Percentiles rank a stretch among this genome's conserved stretches.
Conservation (phyloP, 2,797 vertebrate genomes). For the Chanos chanos region DNA sequence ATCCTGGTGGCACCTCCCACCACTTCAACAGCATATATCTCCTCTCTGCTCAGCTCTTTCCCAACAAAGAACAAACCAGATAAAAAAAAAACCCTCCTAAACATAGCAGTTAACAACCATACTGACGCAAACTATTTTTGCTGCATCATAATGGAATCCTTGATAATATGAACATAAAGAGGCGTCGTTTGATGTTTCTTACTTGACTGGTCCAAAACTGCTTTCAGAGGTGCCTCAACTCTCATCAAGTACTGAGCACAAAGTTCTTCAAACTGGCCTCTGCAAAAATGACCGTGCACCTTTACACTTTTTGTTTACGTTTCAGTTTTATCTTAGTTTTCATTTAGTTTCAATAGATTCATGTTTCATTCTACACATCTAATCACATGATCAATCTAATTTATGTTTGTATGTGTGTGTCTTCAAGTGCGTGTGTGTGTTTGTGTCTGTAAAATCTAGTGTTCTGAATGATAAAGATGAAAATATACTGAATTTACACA, state of each 20-base stretch:
- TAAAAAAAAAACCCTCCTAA: not conserved
- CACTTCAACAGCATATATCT: conserved; percentile 92
- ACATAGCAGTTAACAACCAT: too few species aligned
- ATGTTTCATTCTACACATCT: too few species aligned
- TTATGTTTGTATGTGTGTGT: too few species aligned
- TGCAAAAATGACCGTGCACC: conserved; percentile 46
- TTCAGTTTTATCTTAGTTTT: too few species aligned
- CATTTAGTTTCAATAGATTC: too few species aligned
- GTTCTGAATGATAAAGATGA: too few species aligned
- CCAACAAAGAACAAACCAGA: conserved; percentile 20
- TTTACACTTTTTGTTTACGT: too few species aligned
- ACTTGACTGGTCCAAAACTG: conserved; percentile 91
- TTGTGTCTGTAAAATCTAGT: too few species aligned
- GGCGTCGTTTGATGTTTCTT: conserved; percentile 8
- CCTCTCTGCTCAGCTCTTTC: conserved; percentile 87
- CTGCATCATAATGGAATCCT: not conserved
- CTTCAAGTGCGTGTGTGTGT: too few species aligned
- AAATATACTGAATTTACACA: too few species aligned
- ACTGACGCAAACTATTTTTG: too few species aligned
- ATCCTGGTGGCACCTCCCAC: conserved; percentile 93
- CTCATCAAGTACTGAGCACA: conserved; percentile 80
- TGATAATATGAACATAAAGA: not conserved
- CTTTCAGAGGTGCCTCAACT: conserved; percentile 86
- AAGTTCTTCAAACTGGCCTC: conserved; percentile 91
- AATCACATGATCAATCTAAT: too few species aligned